Base-by-base conservation (phyloP, 2,113 vertebrate species). In the Beaufortia kweichowensis region DNA sequence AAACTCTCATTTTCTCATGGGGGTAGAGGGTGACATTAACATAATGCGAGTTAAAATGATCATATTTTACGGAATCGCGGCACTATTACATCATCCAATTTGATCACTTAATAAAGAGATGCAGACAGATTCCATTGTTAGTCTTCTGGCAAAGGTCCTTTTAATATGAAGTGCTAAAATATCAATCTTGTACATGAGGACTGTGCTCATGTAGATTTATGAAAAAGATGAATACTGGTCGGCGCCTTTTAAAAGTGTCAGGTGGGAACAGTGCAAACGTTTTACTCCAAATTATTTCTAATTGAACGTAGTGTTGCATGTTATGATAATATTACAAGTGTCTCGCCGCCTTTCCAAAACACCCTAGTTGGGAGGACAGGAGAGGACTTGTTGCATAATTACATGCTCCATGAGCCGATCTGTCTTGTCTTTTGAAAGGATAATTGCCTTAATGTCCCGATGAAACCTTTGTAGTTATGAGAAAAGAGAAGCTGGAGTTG, bases 361-460 rank as follows among this genome's bases (percentile, higher is more conserved):
- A 73, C 66, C 72, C 41, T 61, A 29, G 60, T 64, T 67, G 81
- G 77, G 67, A 62, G 74, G 71, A 79, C 67, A 79, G 72, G 77
- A 77, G 81, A 82, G 72, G 77, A 76, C 78, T 77, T 76, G 81
- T 76, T 72, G 81, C 66, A 79, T 79, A 79, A 82, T 82, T 77
- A 79, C 81, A 82, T 69, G 62, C 55, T 82, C 81, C 72, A 71
- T 72, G 74, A 77, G 78, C 67, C 26, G 62, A 63, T 73, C 57
- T 79, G 74, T 79, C 73, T 35, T 74, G 61, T 74, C 66, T 82
- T 80, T 79, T 79, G 77, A 82, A 82, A 79, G 81, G 67, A 82
- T 82, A 82, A 82, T 79, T 82, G 68, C 77, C 43, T 57, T 55
- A 79, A 21, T 65, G 21, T 76, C 46, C 61, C 33, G 56, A 70